Conservation (phyloP, 35 echinoderm and acorn worm genomes). For the Amphiura filiformis region DNA sequence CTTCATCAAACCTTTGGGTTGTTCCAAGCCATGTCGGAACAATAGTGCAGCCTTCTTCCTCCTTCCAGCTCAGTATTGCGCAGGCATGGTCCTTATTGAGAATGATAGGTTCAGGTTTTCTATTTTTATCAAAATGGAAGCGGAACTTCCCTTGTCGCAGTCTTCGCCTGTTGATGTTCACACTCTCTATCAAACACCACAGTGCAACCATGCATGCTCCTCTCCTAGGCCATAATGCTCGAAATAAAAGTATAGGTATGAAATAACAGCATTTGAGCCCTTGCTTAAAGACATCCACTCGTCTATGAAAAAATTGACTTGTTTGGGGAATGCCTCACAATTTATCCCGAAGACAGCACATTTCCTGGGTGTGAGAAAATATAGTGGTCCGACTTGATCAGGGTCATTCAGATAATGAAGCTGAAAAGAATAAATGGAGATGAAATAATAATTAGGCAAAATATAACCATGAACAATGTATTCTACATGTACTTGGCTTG, state of each 20-base stretch:
- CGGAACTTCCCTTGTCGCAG: no score
- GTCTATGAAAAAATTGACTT: slow-evolving; percentile 56
- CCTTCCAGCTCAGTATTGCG: no score
- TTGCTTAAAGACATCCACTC: slow-evolving; percentile 19
- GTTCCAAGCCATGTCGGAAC: no score
- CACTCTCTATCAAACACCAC: slow-evolving; percentile 47
- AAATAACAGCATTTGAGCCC: slow-evolving; percentile 31
- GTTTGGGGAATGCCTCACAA: slow-evolving; percentile 30
- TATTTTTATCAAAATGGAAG: no score
- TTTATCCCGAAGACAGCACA: slow-evolving; percentile 50
- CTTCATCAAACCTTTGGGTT: no score
- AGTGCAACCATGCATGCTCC: slow-evolving; percentile 8
- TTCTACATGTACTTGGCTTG: no score
- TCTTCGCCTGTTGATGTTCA: no score
- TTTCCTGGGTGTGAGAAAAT: slow-evolving; percentile 40
- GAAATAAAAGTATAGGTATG: slow-evolving; percentile 32
- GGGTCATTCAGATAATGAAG: slow-evolving; percentile 54
- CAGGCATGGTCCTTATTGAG: no score
- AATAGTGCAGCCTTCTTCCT: no score
- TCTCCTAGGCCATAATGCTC: slow-evolving; percentile 45
- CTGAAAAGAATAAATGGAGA: slow-evolving; percentile 50
- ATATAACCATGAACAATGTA: no score
- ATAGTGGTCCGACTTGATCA: slow-evolving; percentile 51
- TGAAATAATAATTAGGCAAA: no score
- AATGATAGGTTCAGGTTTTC: no score